Conservation (phyloP, 1,140 invertebrate species). For the Aphaenogaster ashmeadi region DNA sequence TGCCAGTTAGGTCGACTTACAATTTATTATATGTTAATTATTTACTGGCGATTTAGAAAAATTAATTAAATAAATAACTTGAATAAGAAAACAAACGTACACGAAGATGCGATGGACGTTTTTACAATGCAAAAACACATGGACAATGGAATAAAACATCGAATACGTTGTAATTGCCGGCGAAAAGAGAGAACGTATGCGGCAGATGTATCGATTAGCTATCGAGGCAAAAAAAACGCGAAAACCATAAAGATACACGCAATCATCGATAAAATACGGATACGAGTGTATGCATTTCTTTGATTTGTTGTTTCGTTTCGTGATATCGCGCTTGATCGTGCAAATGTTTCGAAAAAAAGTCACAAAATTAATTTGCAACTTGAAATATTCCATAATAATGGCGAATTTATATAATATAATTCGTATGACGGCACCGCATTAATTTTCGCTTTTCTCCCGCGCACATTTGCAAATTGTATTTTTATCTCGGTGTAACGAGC, state of each 20-base stretch:
- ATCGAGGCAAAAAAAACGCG: slow-evolving; percentile 21
- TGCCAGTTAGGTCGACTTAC: too few relatives aligned
- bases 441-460: slow-evolving; percentile 8
- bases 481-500: slow-evolving; percentile 34
- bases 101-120: neutral
- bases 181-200: slow-evolving; percentile 63
- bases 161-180: slow-evolving; percentile 45
- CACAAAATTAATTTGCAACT: slow-evolving; percentile 5
- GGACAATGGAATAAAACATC: slow-evolving; percentile 40
- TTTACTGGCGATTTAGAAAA: too few relatives aligned
- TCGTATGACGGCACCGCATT: neutral
- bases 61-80: neutral
- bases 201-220: slow-evolving; percentile 70
- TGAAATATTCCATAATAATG: neutral
- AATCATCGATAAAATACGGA: slow-evolving; percentile 48
- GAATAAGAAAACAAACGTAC: neutral
- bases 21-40: too few relatives aligned
- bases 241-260: slow-evolving; percentile 52
- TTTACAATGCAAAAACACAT: slow-evolving; percentile 7
- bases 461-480: slow-evolving; percentile 37
- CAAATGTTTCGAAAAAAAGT: neutral
- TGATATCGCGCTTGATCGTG: neutral
- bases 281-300: neutral
- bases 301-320: neutral
- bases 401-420: neutral